Percentiles rank a stretch among this genome's conserved stretches.
Evolutionary conservation across 2,888 invertebrate genomes (phyloP).

Genomic region (Dione juno): DNA sequence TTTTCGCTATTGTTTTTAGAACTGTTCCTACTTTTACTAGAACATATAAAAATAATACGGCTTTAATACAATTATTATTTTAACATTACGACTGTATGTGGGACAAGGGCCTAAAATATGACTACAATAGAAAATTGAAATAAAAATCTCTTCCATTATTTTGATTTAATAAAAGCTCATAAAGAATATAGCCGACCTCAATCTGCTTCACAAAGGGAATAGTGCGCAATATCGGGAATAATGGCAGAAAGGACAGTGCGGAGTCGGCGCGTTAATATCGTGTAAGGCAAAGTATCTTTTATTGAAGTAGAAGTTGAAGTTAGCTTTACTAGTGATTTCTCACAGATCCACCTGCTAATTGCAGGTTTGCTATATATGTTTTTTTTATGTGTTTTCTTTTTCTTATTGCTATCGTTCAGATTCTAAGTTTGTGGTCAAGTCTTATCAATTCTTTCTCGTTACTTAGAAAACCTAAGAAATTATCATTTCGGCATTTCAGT

Average conservation of each 20-base stretch:
- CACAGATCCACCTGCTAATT: background rate
- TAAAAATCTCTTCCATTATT: constrained; percentile 22
- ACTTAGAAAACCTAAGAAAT: too few relatives aligned
- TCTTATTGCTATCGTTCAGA: too few relatives aligned
- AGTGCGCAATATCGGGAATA: constrained; percentile 30
- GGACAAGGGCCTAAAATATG: constrained; percentile 10
- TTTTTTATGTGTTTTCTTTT: too few relatives aligned
- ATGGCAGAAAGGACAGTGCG: constrained; percentile 22
- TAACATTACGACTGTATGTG: background rate
- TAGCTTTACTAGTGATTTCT: background rate
- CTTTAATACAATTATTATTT: constrained; percentile 3
- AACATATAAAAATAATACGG: constrained; percentile 4
- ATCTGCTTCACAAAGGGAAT: constrained; percentile 28
- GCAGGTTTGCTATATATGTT: too few relatives aligned
- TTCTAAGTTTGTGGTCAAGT: too few relatives aligned
- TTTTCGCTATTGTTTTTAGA: constrained; percentile 16
- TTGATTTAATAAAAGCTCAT: constrained; percentile 32
- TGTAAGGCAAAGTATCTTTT: constrained; percentile 19
- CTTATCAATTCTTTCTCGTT: too few relatives aligned
- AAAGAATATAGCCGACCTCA: constrained; percentile 26
- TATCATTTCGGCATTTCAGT: too few relatives aligned
- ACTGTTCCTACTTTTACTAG: background rate
- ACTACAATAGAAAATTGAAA: constrained; percentile 17
- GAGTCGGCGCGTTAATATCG: constrained; percentile 27
- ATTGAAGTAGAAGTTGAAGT: constrained; percentile 17